Evolutionary conservation across 2,888 invertebrate species (phyloP).

Genomic region (Hydraecia micacea): DNA sequence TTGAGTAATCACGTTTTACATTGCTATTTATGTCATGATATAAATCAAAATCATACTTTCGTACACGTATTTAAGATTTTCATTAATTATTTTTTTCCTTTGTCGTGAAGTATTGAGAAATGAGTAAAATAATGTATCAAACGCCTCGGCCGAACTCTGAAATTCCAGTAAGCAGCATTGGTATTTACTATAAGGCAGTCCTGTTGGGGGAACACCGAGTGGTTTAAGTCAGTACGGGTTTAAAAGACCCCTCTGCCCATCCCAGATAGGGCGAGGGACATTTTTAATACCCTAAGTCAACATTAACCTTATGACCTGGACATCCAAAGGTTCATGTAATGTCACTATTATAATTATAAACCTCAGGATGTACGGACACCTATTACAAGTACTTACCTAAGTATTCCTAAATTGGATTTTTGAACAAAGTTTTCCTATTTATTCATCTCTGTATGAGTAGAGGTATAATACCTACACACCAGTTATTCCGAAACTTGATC

Average conservation of each 20-base stretch:
- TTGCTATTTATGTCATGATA: conserved; percentile 42
- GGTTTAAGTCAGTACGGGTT: neutral
- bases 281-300: neutral
- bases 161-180: conserved; percentile 27
- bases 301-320: neutral
- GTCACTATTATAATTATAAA: neutral
- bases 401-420: neutral
- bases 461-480: neutral
- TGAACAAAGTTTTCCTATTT: neutral
- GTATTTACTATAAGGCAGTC: neutral
- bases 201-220: neutral
- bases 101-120: conserved; percentile 30
- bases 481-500: neutral
- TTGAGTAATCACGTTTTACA: conserved; percentile 43
- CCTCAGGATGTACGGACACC: neutral
- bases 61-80: conserved; percentile 38
- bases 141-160: conserved; percentile 2
- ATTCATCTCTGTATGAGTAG: neutral
- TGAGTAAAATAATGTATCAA: conserved; percentile 15
- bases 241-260: neutral
- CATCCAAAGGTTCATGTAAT: neutral
- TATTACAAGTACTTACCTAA: no score
- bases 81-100: conserved; percentile 21
- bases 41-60: conserved; percentile 51
- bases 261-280: neutral